Percentiles rank a stretch among this genome's conserved stretches.
Evolutionary conservation across 2,113 vertebrate species (phyloP).

Genomic region (Gymnobelideus leadbeateri): DNA sequence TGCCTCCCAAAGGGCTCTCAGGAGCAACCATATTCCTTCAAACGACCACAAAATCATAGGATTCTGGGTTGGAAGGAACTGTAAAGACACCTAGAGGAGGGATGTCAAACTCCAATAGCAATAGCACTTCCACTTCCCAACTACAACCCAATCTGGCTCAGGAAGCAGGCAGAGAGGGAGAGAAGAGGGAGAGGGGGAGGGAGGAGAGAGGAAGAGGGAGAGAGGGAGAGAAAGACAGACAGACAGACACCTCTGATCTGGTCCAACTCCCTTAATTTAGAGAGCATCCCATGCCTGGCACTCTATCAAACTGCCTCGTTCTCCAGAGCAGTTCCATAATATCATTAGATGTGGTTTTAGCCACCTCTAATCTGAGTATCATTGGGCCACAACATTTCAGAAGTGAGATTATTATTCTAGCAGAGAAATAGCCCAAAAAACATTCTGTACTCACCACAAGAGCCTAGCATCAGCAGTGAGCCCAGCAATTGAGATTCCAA

Average conservation of each 20-base stretch:
- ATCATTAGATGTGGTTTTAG: background rate
- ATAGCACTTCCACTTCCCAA: background rate
- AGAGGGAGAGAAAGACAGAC: too few species aligned
- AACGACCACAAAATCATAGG: background rate
- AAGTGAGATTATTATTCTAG: background rate
- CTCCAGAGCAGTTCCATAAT: background rate
- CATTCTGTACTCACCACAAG: conserved; percentile 89
- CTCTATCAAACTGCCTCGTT: background rate
- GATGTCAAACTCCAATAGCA: background rate
- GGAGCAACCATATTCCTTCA: background rate
- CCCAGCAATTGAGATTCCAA: conserved; percentile 98
- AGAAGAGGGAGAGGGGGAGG: too few species aligned
- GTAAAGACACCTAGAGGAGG: background rate
- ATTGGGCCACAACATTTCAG: background rate
- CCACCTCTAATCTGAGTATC: background rate
- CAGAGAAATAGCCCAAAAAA: conserved; percentile 19
- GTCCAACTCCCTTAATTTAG: background rate
- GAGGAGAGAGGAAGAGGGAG: too few species aligned
- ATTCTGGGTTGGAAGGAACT: background rate
- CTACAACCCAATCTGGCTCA: background rate
- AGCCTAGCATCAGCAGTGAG: conserved; percentile 97
- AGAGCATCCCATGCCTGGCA: background rate
- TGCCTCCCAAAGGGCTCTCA: too few species aligned
- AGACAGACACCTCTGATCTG: background rate
- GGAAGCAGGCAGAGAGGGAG: too few species aligned